These are phyloP conservation scores for Antigone vipio DNA, from an alignment of 2,113 vertebrate genomes.

Conservation along the genomic window DNA sequence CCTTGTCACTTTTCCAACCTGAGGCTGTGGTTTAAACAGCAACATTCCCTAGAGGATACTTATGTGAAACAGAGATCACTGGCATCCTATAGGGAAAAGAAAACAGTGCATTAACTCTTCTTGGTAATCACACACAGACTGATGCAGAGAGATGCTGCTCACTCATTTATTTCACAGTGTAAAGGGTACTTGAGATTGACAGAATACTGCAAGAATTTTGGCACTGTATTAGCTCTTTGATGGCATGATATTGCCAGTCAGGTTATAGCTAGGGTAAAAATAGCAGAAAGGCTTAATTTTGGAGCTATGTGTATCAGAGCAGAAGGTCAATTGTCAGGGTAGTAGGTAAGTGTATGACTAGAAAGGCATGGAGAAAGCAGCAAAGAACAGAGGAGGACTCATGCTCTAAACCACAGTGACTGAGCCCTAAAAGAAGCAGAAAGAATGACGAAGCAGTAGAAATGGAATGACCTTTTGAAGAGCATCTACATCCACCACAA, in stretches of 20 bases:
- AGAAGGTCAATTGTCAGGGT: neutral
- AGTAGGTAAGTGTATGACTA: neutral
- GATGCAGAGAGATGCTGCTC: neutral
- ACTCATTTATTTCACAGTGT: neutral
- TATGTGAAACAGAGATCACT: neutral
- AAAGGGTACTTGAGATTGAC: neutral
- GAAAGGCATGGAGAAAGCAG: neutral
- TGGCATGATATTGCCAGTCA: neutral
- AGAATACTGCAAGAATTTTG: neutral
- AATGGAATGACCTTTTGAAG: neutral
- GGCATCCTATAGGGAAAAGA: neutral
- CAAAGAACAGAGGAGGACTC: neutral
- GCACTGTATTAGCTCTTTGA: neutral
- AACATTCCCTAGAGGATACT: neutral
- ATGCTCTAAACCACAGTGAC: neutral
- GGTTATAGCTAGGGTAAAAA: neutral
- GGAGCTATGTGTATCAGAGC: neutral
- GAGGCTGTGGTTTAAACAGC: neutral
- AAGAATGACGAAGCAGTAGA: neutral
- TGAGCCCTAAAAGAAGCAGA: neutral
- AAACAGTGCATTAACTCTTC: neutral
- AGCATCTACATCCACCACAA: neutral
- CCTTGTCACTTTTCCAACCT: neutral
- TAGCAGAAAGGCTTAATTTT: neutral
- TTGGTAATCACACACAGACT: neutral